A percentile compares a stretch with the other conserved stretches of the same genome.
phyloP scores from a whole-genome alignment of 2,888 invertebrate species.

The Hirtodrosophila duncani region DNA sequence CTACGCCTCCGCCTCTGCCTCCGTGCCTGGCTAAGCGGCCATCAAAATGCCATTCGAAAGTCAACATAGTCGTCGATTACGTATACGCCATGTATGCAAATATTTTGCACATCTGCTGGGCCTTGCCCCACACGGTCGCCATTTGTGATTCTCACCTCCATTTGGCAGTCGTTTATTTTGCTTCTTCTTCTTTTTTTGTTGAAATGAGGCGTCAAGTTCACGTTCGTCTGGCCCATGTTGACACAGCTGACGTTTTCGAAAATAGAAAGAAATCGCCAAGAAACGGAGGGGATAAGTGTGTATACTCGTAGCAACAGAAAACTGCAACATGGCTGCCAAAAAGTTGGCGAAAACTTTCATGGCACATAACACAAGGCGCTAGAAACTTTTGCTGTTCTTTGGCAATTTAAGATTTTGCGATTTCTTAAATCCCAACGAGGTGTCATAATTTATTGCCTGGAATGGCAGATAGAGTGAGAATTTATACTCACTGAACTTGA shows the following conservation, averaged over 20 bases:
- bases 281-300: too few relatives aligned
- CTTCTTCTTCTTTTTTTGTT: constrained; percentile 10
- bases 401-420: too few relatives aligned
- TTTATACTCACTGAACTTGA: too few relatives aligned
- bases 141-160: constrained; percentile 37
- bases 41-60: constrained; percentile 34
- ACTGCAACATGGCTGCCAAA: constrained; percentile 21
- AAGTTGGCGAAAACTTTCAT: background rate
- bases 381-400: too few relatives aligned
- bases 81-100: constrained; percentile 8
- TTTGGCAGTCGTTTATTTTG: constrained; percentile 29
- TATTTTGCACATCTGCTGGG: constrained; percentile 19
- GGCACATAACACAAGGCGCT: too few relatives aligned
- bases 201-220: constrained; percentile 48
- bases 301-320: too few relatives aligned
- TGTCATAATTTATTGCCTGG: too few relatives aligned
- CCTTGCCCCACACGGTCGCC: too few relatives aligned
- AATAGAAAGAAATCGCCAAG: background rate
- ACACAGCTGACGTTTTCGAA: constrained; percentile 33
- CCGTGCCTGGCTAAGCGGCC: constrained; percentile 32
- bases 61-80: too few relatives aligned
- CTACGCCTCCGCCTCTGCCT: too few relatives aligned
- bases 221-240: constrained; percentile 26
- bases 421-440: too few relatives aligned
- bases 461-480: too few relatives aligned